Base-by-base conservation (phyloP, 2,888 invertebrate species). In the Stomorhina lunata region DNA sequence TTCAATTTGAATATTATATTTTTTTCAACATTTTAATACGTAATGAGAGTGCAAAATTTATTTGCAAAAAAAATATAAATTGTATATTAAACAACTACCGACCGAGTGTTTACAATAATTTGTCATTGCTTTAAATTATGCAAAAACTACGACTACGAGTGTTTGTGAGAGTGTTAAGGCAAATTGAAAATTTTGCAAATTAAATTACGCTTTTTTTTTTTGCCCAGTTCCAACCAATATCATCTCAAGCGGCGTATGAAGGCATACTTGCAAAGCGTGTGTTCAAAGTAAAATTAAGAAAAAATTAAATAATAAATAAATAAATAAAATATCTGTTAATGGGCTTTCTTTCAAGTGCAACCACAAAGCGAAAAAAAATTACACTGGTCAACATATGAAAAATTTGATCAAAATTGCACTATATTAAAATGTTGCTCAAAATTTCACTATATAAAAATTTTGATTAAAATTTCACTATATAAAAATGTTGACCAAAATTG, bases 91-190 rank as follows among this genome's bases (percentile, higher is more conserved):
- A 22, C 48, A 50, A 17, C 29, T 32, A 32, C 6, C 6, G 17
- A 55, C 22, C 9, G 29, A 50, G 25, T 59, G 25, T 29, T 17
- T 48, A 55, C 65, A 76, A 59, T 27, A 68, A 68, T 77, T 77
- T 68, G 68, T 59, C 68, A 68, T 77, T 77, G 76, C 22, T 59
- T 59, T 66, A 48, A 76, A 66, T 66, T 59, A 68, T 76, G 57
- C 57, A 29, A 37, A 37, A 12, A 37, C 37, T n/a, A n/a, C 43
- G 32, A 50, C n/a, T 32, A 32, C n/a, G 37, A 48, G 27, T 50
- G 43, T 43, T 25, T 6, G 57, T 66, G 57, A 59, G 55, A 25
- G 48, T 37, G 15, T 57, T 12, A 29, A n/a, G n/a, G n/a, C n/a
- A n/a, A 59, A 68, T 77, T 48, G 59, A 76, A 59, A 66, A 34